Base-by-base conservation (phyloP, 2,888 invertebrate species). In the Troides aeacus region DNA sequence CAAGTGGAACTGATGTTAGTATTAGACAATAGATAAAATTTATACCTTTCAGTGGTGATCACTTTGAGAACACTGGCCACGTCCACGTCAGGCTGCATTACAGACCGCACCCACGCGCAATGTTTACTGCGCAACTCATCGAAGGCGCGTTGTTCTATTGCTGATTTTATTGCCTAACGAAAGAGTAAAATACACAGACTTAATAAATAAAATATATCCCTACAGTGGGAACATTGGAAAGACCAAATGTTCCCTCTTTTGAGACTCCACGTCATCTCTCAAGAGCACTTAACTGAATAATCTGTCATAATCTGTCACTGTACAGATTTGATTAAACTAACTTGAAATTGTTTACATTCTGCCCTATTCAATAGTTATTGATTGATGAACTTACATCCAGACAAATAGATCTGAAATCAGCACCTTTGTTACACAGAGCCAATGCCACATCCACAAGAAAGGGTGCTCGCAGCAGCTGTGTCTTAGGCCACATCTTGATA, bases 1-100 rank as follows among this genome's bases (percentile, higher is more conserved):
- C 46, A 46, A 3, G 46, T 46, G 15, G 15, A 46, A 46, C 15
- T 46, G 3, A 46, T 2, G 46, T 46, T 15, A 46, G 15, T 46
- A 15, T 12, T 46, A 12, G 12, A 12, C 3, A 17, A 15, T 46
- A 3, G 1, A 15, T 12, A 46, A 46, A 46, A 46, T 46, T 50
- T 24, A 58, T 76, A 91, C 92, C 92, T 90, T 61, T 91, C 90
- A 23, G 86, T 84, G 24, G 87, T 89, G 12, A 92, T 82, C 15
- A 86, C 84, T 75, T 90, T 90, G 65, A 92, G 84, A 3, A 90
- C 77, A 58, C 77, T 79, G 24, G 82, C 80, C 17, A 87, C 83
- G 70, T 88, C 85, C 1, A 89, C 84, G 39, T 87, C 89, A 0
- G 88, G 86, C 17, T 86, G 86, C 59, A 89, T 71, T 3, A 85